Evolutionary conservation across 2,113 vertebrate species (phyloP), one percentile per base, ranked within the genome.

Genomic region (Pao palembangensis): DNA sequence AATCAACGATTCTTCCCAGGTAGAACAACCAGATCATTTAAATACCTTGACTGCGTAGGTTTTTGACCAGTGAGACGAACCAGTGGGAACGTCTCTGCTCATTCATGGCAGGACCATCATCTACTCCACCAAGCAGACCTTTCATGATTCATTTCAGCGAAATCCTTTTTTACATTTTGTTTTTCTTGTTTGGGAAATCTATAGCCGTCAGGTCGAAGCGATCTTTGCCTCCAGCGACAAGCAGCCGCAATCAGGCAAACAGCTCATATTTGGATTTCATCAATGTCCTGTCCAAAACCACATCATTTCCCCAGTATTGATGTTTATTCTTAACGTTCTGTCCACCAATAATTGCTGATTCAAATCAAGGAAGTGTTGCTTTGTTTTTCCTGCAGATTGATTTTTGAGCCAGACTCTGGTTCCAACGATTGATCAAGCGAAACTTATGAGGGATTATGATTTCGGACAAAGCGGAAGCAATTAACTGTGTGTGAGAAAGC

Each of bases 401-500:
- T 48, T 69, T 41, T 52, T 21, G 10, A 20, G 1, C 18, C 48
- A 55, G 51, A 51, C 63, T 64, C 34, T 8, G 34, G 34, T 38
- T 38, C 34, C 64, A 50, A 61, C 73, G 57, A 65, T 76, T 73
- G 55, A 62, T 50, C 17, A 0, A 7, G 55, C 21, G 68, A 66
- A 67, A 64, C 58, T 55, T 51, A 28, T 42, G 23, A 52, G 58
- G 43, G 63, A 76, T 72, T 76, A 79, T 76, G 58, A 58, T 38
- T 6, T 8, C 34, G 34, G 34, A 12, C 34, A 38, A 38, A 38
- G 34, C 34, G 67, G 65, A 71, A 55, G 60, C 69, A 73, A 71
- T 73, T 61, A 66, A 8, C 58, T 46, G 58, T 56, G 52, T 71
- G 75, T 69, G 75, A 49, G 67, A 41, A 52, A 54, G 17, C 23